Evolutionary conservation across 1,140 invertebrate species (phyloP).

Genomic region (Drosophila biarmipes): DNA sequence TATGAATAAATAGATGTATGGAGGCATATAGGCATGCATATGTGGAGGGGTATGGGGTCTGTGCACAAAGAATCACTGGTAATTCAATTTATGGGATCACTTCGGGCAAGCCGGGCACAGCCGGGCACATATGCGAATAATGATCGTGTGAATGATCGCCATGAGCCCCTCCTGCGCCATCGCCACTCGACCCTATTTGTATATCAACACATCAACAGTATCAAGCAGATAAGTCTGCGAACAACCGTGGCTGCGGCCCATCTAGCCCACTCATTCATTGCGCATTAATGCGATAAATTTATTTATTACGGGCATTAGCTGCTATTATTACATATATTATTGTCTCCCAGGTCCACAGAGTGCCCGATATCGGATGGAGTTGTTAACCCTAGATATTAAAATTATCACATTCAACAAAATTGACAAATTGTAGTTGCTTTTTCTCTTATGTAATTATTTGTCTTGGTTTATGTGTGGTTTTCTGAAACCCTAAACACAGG

Average conservation of each 20-base stretch:
- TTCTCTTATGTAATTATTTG: not conserved
- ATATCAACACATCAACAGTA: conserved; percentile 1
- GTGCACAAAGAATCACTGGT: conserved; percentile 21
- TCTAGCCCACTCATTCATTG: conserved; percentile 48
- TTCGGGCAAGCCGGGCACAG: conserved; percentile 12
- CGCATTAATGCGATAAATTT: conserved; percentile 71
- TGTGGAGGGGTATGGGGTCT: not conserved
- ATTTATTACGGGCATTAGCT: conserved; percentile 66
- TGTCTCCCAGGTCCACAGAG: conserved; percentile 3
- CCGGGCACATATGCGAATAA: conserved; percentile 18
- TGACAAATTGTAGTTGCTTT: conserved; percentile 1
- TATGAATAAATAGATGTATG: too few relatives aligned
- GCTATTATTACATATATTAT: conserved; percentile 22
- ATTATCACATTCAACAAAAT: not conserved
- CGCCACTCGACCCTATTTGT: conserved; percentile 15
- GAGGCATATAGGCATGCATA: not conserved
- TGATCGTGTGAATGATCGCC: conserved; percentile 45
- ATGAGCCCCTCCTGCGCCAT: not conserved
- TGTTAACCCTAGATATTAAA: not conserved
- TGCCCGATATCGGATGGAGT: not conserved
- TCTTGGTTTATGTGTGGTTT: too few relatives aligned
- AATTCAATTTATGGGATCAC: conserved; percentile 43
- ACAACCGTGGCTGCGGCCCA: not conserved
- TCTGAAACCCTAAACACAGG: too few relatives aligned
- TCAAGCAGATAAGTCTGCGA: conserved; percentile 34